These are phyloP conservation scores for Carlito syrichta DNA, from an alignment of 2,113 vertebrate species.

Conservation along the genomic window DNA sequence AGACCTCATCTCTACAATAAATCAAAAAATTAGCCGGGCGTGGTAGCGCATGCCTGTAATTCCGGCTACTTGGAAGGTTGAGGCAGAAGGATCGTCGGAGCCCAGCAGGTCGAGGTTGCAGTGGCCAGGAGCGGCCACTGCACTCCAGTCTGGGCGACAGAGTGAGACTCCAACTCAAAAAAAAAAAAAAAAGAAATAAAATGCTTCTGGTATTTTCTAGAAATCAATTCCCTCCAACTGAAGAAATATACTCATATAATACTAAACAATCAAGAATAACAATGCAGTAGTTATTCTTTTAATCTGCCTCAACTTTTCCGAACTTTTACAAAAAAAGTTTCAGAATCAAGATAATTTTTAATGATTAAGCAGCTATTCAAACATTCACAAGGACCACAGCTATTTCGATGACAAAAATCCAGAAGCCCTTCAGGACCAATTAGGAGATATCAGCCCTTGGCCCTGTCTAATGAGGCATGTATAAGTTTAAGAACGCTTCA, in stretches of 20 bases:
- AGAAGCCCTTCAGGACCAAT: neutral
- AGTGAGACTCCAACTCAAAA: too few species aligned
- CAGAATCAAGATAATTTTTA: slow-evolving; percentile 5
- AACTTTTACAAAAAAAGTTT: neutral
- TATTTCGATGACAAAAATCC: slow-evolving; percentile 9
- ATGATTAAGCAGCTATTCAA: neutral
- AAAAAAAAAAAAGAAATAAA: too few species aligned
- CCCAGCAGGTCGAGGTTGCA: too few species aligned
- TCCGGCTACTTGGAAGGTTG: too few species aligned
- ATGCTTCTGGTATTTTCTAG: neutral
- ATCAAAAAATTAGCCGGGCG: too few species aligned
- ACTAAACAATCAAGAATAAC: neutral
- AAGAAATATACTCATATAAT: neutral
- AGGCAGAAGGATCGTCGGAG: too few species aligned
- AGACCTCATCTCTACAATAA: too few species aligned
- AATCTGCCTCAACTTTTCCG: neutral
- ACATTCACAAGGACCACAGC: neutral
- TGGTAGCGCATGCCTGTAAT: too few species aligned
- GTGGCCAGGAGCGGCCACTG: too few species aligned
- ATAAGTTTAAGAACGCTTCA: neutral
- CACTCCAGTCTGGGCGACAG: too few species aligned
- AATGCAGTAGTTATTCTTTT: neutral
- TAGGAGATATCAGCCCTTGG: neutral
- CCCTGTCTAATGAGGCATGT: neutral
- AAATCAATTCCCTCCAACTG: neutral